Conservation (phyloP, 1,140 invertebrate genomes). For the Phymorhynchus buccinoides region DNA sequence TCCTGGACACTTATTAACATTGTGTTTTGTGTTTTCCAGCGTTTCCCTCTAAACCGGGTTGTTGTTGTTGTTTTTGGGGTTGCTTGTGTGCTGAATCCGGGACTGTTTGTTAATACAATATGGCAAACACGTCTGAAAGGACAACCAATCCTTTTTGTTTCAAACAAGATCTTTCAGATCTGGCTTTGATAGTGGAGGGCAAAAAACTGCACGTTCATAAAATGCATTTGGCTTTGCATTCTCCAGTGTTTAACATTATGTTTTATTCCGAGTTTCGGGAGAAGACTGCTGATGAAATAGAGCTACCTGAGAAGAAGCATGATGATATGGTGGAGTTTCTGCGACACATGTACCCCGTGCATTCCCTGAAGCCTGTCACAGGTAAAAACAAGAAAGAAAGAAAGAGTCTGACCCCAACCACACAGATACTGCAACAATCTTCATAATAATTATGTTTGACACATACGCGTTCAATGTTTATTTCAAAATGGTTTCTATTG, state of each 20-base stretch:
- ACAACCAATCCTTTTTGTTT: not conserved
- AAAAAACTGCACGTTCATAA: conserved; percentile 25
- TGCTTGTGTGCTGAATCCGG: too few species aligned
- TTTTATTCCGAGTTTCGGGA: not conserved
- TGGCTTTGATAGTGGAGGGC: conserved; percentile 24
- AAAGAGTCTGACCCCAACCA: too few species aligned
- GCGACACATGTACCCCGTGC: conserved; percentile 26
- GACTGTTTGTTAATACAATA: too few species aligned
- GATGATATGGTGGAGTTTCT: not conserved
- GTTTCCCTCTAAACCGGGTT: too few species aligned
- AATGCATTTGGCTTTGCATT: not conserved
- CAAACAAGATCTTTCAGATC: not conserved
- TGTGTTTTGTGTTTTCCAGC: too few species aligned
- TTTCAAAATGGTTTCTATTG: too few species aligned
- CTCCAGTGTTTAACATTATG: conserved; percentile 13
- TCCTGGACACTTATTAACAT: too few species aligned
- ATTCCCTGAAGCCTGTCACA: not conserved
- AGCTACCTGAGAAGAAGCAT: conserved; percentile 11
- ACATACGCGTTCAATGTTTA: too few species aligned
- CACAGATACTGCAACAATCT: too few species aligned
- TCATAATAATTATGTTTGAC: too few species aligned
- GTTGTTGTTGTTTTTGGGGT: too few species aligned
- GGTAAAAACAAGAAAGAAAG: not conserved
- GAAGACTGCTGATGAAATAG: not conserved
- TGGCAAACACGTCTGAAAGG: too few species aligned